These are phyloP conservation scores for Chloroclystis v-ata DNA, from an alignment of 2,888 invertebrate species.

Conservation along the genomic window DNA sequence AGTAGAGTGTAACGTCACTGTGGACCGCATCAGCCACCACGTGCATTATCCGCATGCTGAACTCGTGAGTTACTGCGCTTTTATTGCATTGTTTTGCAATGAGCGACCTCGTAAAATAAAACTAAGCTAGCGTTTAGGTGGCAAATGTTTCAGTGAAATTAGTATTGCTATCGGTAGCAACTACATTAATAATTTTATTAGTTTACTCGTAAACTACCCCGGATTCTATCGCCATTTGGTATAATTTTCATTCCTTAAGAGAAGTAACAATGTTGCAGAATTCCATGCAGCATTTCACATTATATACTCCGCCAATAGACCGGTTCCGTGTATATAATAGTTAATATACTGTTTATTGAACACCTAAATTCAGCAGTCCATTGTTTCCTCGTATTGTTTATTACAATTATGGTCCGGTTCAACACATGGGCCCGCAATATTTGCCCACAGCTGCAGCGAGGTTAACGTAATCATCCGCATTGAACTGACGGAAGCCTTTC, in stretches of 20 bases:
- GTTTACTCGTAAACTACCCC: not conserved
- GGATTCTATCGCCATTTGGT: not conserved
- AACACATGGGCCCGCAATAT: conserved; percentile 46
- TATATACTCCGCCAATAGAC: not conserved
- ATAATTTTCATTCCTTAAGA: not conserved
- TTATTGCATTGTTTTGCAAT: conserved; percentile 34
- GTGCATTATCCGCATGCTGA: conserved; percentile 39
- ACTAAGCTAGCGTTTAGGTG: conserved; percentile 11
- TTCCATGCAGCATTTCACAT: not conserved
- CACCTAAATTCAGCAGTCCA: conserved; percentile 33
- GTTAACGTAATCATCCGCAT: conserved; percentile 54
- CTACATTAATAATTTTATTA: no score
- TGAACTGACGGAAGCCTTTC: conserved; percentile 47
- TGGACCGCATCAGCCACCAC: conserved; percentile 33
- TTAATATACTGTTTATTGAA: conserved; percentile 13
- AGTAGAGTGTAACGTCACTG: conserved; percentile 55
- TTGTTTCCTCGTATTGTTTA: conserved; percentile 46
- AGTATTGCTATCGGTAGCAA: no score
- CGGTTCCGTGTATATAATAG: conserved; percentile 1
- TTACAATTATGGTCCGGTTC: conserved; percentile 37
- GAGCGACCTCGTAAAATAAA: conserved; percentile 21
- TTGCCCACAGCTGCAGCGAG: conserved; percentile 41
- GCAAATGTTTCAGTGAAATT: conserved; percentile 5
- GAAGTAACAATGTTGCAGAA: no score
- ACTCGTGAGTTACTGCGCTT: conserved; percentile 35